A percentile compares a stretch with the other conserved stretches of the same genome.
Evolutionary conservation across 2,113 vertebrate species (phyloP).

Genomic region (Poicephalus gulielmi): DNA sequence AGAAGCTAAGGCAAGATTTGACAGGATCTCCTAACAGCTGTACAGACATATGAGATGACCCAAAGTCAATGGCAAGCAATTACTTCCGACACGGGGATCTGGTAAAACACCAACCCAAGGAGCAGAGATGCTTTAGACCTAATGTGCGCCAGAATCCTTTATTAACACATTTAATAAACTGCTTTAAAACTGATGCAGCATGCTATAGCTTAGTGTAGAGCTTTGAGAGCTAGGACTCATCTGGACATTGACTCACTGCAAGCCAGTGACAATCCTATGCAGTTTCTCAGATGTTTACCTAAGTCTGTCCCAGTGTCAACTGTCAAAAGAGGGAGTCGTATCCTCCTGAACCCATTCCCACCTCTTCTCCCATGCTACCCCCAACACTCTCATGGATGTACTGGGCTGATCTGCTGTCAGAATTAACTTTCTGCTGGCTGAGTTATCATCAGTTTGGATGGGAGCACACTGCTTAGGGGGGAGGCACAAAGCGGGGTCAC

Average conservation of each 20-base stretch:
- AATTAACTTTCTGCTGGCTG: not conserved
- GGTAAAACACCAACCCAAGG: not conserved
- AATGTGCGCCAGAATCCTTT: not conserved
- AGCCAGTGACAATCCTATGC: not conserved
- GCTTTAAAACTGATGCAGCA: not conserved
- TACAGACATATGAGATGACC: constrained; percentile 28
- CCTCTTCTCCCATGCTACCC: not conserved
- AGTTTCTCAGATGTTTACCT: not conserved
- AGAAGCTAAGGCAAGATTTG: constrained; percentile 50
- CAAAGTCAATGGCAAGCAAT: not conserved
- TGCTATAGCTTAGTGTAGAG: not conserved
- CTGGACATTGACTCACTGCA: not conserved
- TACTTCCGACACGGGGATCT: constrained; percentile 7
- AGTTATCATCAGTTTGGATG: not conserved
- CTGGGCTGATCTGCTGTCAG: not conserved
- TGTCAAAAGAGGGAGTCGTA: not conserved
- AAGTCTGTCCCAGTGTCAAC: not conserved
- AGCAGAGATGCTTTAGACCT: not conserved
- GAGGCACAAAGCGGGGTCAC: not conserved
- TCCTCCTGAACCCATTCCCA: not conserved
- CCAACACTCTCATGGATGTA: not conserved
- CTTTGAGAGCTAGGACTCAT: not conserved
- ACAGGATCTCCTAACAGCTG: constrained; percentile 53
- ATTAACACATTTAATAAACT: not conserved
- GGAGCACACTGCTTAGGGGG: not conserved